Conservation (phyloP, 2,888 invertebrate species). For the Linyphia triangularis region DNA sequence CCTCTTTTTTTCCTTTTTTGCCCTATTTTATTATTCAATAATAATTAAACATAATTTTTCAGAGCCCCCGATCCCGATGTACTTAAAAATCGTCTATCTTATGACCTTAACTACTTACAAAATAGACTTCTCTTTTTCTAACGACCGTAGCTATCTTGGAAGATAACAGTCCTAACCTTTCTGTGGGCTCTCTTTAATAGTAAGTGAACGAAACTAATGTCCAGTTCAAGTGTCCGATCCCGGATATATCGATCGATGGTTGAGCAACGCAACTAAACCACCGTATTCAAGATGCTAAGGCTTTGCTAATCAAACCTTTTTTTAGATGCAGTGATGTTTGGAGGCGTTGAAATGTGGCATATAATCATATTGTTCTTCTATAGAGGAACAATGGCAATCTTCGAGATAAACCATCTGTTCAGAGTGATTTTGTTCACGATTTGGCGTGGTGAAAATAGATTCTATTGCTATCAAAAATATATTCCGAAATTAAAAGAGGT, state of each 20-base stretch:
- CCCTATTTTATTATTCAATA: too few relatives aligned
- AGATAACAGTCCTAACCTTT: not conserved
- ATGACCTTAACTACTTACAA: too few relatives aligned
- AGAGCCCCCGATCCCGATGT: too few relatives aligned
- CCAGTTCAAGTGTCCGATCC: not conserved
- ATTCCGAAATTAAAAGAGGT: too few relatives aligned
- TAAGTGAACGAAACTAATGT: not conserved
- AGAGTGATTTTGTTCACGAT: not conserved
- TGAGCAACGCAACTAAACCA: too few relatives aligned
- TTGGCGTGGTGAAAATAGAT: constrained; percentile 3
- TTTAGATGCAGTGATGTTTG: not conserved
- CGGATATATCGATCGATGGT: not conserved
- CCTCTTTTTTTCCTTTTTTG: too few relatives aligned
- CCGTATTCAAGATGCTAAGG: too few relatives aligned
- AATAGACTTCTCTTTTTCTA: too few relatives aligned
- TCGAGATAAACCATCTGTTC: not conserved
- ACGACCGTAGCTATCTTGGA: too few relatives aligned
- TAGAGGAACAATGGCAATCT: not conserved
- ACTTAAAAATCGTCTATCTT: too few relatives aligned
- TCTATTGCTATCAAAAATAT: too few relatives aligned
- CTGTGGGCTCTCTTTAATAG: not conserved
- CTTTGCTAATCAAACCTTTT: not conserved
- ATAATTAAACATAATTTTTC: too few relatives aligned
- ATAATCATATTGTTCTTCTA: not conserved
- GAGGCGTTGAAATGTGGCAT: not conserved